Evolutionary conservation across 1,140 invertebrate genomes (phyloP), one percentile per base, ranked within the genome.

Genomic region (Lerema accius): DNA sequence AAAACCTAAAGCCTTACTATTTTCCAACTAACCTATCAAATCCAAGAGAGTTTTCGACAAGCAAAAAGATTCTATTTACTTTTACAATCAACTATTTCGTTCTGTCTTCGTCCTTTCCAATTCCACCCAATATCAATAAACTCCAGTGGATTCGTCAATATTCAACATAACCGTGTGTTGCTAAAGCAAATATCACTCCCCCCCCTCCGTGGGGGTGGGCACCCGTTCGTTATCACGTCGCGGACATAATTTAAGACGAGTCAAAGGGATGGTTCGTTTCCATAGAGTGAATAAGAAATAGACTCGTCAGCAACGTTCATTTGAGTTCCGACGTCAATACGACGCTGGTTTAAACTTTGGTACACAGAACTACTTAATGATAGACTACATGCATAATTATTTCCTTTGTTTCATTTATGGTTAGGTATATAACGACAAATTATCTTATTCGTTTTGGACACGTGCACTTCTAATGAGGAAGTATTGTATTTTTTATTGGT

Each of bases 211-310:
- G 28, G 13, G 26, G 11, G 26, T 11, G 32, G 15, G 28, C 48
- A 26, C 48, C 48, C 28, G 48, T 51, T 51, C 48, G 48, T 51
- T 51, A 51, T 51, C 48, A 51, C 48, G 48, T 51, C 48, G 48
- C 48, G 48, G 48, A 51, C 48, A 51, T 51, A 35, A 51, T 51
- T 51, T 51, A 51, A 51, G 48, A 51, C 28, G 48, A 51, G 48
- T 51, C 48, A 51, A 51, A 51, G 48, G 48, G 48, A 51, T 51
- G 48, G 15, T 37, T 51, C 42, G 16, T 51, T 37, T 15, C 48
- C 15, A 51, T 15, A 51, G 28, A 37, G 0, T 7, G 7, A 11
- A 15, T 0, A 5, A 48, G 11, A 6, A 14, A 9, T 28, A 48
- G 19, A 48, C 23, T 3, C 5, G 45, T 11, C 35, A 37, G 28